phyloP scores from a whole-genome alignment of 2,888 invertebrate species.

The Clanis bilineata region DNA sequence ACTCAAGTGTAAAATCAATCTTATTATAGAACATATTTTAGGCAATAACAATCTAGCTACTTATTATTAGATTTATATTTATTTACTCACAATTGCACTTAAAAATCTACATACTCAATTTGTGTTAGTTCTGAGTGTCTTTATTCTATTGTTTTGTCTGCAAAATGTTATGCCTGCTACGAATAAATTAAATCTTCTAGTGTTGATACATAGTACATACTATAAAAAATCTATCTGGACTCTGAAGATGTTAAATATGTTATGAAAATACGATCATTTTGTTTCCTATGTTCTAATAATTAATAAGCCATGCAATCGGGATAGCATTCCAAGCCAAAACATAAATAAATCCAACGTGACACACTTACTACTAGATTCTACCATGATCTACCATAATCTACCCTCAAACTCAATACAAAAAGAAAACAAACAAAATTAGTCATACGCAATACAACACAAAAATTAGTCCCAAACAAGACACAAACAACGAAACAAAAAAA shows the following conservation, averaged over 20 bases:
- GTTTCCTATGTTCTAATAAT: background rate
- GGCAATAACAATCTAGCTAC: too few relatives aligned
- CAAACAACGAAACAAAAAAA: constrained; percentile 28
- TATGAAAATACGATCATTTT: too few relatives aligned
- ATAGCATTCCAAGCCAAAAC: background rate
- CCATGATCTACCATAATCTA: background rate
- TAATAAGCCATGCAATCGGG: background rate
- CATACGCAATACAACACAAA: constrained; percentile 33
- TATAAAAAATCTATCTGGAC: background rate
- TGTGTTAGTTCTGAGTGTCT: too few relatives aligned
- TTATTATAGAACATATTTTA: too few relatives aligned
- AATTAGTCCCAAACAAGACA: constrained; percentile 38
- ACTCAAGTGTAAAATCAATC: too few relatives aligned
- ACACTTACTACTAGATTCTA: background rate
- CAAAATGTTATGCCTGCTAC: background rate
- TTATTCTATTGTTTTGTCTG: too few relatives aligned
- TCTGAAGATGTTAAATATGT: background rate
- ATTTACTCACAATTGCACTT: too few relatives aligned
- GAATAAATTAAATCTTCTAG: background rate
- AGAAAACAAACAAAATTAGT: constrained; percentile 34
- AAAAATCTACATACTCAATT: too few relatives aligned
- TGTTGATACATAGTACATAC: background rate
- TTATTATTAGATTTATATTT: too few relatives aligned
- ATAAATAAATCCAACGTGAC: background rate
- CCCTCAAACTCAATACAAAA: constrained; percentile 24